Evolutionary conservation across 2,113 vertebrate species (phyloP), one percentile per base, ranked within the genome.

Genomic region (Sphaerodactylus townsendi): DNA sequence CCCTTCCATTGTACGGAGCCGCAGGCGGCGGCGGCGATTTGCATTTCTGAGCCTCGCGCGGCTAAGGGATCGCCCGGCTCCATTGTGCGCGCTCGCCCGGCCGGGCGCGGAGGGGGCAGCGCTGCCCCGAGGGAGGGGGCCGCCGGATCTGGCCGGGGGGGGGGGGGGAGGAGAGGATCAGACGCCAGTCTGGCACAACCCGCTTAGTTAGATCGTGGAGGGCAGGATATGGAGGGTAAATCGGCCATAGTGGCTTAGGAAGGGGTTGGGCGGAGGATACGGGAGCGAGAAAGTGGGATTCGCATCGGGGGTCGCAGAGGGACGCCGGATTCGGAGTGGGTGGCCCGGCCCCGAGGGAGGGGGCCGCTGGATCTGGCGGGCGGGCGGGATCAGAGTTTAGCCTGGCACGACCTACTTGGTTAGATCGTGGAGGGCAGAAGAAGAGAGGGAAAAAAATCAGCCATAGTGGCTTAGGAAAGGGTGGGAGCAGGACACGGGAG

Each of bases 31-130:
- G 83, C 50, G 50, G 76, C 75, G 76, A 85, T 85, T 85, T 85
- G 83, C 83, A 85, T 85, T 85, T 85, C 76, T 85, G 83, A 85
- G 83, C 83, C 83, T 78, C 62, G 83, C 83, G 83, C 83, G 75
- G 83, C 83, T n/a, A 75, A 84, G 75, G 66, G 75, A 84, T 84
- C 70, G 77, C 83, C 83, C 39, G 76, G 83, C 76, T 85, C 83
- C 75, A 79, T 85, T 85, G 83, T 85, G 76, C 76, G 35, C 64
- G 68, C 35, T 76, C 28, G 73, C 62, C 68, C 64, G 62, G 44
- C 73, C 75, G n/a, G 80, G 50, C 25, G 79, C 35, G 48, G 68
- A 50, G 68, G 65, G 66, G 48, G 66, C 75, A 62, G 65, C 75
- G 37, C 21, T 78, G 30, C 21, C 75, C 56, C 66, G 28, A 46